Evolutionary conservation across 53 echinoderm and acorn worm genomes (phyloP), one percentile per base, ranked within the genome.

Genomic region (Mesocentrotus franciscanus): DNA sequence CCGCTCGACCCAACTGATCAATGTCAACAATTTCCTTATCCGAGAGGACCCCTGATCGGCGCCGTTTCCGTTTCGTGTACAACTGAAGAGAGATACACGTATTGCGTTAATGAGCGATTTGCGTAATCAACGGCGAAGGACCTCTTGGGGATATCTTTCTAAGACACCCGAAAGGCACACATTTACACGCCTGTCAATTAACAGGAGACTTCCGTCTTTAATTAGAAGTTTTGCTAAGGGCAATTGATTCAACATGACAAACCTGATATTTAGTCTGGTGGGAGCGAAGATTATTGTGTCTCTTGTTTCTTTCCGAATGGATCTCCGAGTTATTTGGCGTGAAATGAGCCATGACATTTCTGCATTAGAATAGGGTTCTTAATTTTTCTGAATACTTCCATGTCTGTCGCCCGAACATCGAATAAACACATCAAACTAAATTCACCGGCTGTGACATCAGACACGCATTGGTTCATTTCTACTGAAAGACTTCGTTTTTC

Each of bases 31-130:
- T 81, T 81, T 81, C 81, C 36, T 33, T 22, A 13, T 39, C 42
- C 22, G 4, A 22, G 81, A 81, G 81, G 81, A 42, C 81, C 36
- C 81, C 20, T 16, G 15, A 18, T 72, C 36, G 2, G 18, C 17
- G 42, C 22, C 81, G 81, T 42, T 81, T 81, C 81, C 42, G 78
- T 35, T 78, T 16, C 32, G 78, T 78, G 78, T 32, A 78, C 34
- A 56, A 85, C 85, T 10, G n/a, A 87, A 87, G 87, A 87, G 27
- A 59, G 59, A 87, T 87, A 24, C 87, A 87, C 87, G 56, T 29
- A 59, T 87, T 87, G 59, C 87, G n/a, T 58, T 56, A 29, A 87
- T 87, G 58, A 59, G 87, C 11, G n/a, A 81, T 81, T 81, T 81
- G 14, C 81, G 18, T 42, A 81, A 81, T 81, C 42, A 81, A 42